Evolutionary conservation across 2,113 vertebrate species (phyloP).

Genomic region (Romanogobio albipinnatus): DNA sequence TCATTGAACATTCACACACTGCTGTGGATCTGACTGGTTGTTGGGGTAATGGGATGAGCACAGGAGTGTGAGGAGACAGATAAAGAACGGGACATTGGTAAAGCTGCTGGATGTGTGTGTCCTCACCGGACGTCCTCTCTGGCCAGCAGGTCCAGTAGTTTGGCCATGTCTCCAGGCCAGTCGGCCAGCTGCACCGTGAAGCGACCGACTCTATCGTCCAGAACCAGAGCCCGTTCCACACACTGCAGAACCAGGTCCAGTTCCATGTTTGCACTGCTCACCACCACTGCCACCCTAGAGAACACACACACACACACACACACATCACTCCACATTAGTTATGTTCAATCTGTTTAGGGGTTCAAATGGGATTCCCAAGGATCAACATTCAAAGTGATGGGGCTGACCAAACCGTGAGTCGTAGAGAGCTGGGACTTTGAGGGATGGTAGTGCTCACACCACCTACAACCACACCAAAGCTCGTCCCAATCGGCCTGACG

Average conservation of each 20-base stretch:
- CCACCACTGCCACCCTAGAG: conserved; percentile 83
- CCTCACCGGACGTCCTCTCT: conserved; percentile 85
- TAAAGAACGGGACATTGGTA: too few relatives aligned
- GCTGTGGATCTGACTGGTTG: not conserved
- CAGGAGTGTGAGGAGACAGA: too few relatives aligned
- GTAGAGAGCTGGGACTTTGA: too few relatives aligned
- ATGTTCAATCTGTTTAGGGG: too few relatives aligned
- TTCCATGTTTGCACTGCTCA: conserved; percentile 88
- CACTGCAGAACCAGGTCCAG: conserved; percentile 81
- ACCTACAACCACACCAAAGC: too few relatives aligned
- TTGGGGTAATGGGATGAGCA: too few relatives aligned
- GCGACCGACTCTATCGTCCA: conserved; percentile 83
- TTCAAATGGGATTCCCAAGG: too few relatives aligned
- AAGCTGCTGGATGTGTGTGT: not conserved
- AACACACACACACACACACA: not conserved
- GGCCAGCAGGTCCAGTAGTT: conserved; percentile 84
- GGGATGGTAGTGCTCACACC: too few relatives aligned
- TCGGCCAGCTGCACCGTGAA: conserved; percentile 82
- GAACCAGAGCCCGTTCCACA: conserved; percentile 81
- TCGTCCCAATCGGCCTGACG: too few relatives aligned
- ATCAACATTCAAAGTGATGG: too few relatives aligned
- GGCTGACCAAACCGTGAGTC: too few relatives aligned
- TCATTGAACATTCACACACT: not conserved
- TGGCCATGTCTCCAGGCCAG: conserved; percentile 83
- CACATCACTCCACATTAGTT: too few relatives aligned